These are phyloP conservation scores for Sphaerophoria taeniata DNA, from an alignment of 2,888 invertebrate species.

Conservation along the genomic window DNA sequence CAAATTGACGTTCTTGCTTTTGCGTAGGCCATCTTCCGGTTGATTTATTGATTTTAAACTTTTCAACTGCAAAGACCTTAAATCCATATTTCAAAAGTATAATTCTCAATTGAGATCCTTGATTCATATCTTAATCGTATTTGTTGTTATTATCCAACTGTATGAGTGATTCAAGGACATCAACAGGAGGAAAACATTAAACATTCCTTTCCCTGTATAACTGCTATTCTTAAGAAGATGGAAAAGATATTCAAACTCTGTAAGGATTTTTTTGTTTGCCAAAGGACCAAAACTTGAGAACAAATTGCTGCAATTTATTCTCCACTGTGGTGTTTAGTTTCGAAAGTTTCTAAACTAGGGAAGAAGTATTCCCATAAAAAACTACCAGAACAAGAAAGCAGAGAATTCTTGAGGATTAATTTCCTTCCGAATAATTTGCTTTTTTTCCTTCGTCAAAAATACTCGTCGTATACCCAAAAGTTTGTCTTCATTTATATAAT, in stretches of 20 bases:
- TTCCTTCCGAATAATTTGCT: conserved; percentile 37
- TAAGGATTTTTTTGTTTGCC: background rate
- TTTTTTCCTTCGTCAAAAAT: conserved; percentile 15
- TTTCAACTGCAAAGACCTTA: conserved; percentile 42
- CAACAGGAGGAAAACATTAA: conserved; percentile 5
- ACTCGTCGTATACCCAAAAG: background rate
- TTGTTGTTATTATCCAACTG: background rate
- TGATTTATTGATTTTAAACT: conserved; percentile 15
- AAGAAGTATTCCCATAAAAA: conserved; percentile 13
- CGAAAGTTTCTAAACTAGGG: conserved; percentile 26
- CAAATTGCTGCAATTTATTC: conserved; percentile 30
- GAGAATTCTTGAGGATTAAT: conserved; percentile 13
- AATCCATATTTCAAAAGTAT: conserved; percentile 44
- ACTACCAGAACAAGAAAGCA: conserved; percentile 9
- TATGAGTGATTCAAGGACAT: background rate
- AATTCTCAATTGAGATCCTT: conserved; percentile 53
- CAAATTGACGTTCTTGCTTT: background rate
- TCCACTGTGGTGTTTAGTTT: conserved; percentile 18
- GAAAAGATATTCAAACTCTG: conserved; percentile 25
- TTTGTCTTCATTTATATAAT: background rate
- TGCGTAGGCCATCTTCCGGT: background rate
- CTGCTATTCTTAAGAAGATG: conserved; percentile 1
- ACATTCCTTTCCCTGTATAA: background rate
- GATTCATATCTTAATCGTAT: conserved; percentile 22
- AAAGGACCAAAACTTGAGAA: conserved; percentile 8